Percentiles rank a stretch among this genome's conserved stretches.
Conservation (phyloP, 1,140 invertebrate species). For the Papilio glaucus region DNA sequence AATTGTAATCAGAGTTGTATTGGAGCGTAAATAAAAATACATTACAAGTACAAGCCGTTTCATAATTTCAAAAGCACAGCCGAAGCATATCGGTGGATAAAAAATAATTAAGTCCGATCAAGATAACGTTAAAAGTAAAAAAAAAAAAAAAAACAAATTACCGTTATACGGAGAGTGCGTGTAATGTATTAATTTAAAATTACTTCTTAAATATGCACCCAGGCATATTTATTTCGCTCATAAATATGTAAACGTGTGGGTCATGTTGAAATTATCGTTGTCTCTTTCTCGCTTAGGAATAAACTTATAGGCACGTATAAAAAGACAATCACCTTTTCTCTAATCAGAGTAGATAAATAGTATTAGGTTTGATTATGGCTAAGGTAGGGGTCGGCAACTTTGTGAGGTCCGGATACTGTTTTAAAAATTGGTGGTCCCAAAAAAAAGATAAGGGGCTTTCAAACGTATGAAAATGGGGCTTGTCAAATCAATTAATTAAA, state of each 20-base stretch:
- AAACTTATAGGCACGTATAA: too few relatives aligned
- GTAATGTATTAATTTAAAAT: slow-evolving; percentile 28
- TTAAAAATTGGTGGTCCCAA: too few relatives aligned
- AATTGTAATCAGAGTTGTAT: slow-evolving; percentile 3
- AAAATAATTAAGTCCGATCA: slow-evolving; percentile 22
- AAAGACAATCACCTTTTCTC: too few relatives aligned
- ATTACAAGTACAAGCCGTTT: slow-evolving; percentile 9
- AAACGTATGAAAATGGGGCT: too few relatives aligned
- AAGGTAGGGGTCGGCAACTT: too few relatives aligned
- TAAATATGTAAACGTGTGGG: slow-evolving; percentile 15
- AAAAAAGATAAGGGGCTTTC: too few relatives aligned
- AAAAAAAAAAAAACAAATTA: slow-evolving; percentile 11
- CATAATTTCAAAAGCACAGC: background rate
- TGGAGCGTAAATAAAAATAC: slow-evolving; percentile 8
- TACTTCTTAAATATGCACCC: slow-evolving; percentile 21
- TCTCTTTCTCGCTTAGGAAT: too few relatives aligned
- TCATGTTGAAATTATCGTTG: background rate
- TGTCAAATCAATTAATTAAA: too few relatives aligned
- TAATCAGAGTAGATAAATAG: too few relatives aligned
- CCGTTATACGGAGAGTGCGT: slow-evolving; percentile 10
- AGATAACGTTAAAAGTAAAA: slow-evolving; percentile 17
- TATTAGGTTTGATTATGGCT: too few relatives aligned
- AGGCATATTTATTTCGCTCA: slow-evolving; percentile 13
- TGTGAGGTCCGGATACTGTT: too few relatives aligned
- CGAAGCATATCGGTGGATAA: slow-evolving; percentile 16